Evolutionary conservation across 92 coral and sea anemone genomes (phyloP).

Genomic region (Zoanthus gigantus): DNA sequence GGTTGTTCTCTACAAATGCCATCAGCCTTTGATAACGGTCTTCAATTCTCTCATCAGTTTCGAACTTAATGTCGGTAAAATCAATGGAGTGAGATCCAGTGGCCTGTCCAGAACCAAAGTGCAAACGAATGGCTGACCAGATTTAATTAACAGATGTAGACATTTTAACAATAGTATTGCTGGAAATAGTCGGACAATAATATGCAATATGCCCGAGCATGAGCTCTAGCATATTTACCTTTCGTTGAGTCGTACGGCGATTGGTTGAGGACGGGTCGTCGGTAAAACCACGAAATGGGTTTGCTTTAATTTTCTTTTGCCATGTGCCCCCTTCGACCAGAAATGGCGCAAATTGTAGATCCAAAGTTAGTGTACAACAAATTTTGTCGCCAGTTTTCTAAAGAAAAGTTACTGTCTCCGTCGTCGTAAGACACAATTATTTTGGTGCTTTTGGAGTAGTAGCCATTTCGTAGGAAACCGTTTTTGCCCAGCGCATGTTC

Average conservation of each 20-base stretch:
- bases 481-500: too few species aligned
- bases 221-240: too few species aligned
- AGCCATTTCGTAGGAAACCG: too few species aligned
- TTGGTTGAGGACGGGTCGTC: slow-evolving; percentile 34
- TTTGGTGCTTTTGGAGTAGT: too few species aligned
- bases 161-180: background rate
- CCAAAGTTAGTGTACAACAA: slow-evolving; percentile 30
- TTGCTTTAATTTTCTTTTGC: slow-evolving; percentile 41
- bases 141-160: slow-evolving; percentile 50
- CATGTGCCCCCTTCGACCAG: slow-evolving; percentile 43
- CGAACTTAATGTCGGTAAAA: slow-evolving; percentile 34
- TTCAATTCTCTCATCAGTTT: slow-evolving; percentile 5
- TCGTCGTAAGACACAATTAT: too few species aligned
- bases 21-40: background rate
- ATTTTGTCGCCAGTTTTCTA: slow-evolving; percentile 53
- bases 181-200: slow-evolving; percentile 35
- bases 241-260: too few species aligned
- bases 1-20: too few species aligned
- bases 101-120: slow-evolving; percentile 59
- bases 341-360: slow-evolving; percentile 27
- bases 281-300: slow-evolving; percentile 42
- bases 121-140: slow-evolving; percentile 51
- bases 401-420: too few species aligned
- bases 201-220: slow-evolving; percentile 38
- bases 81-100: slow-evolving; percentile 62